Conservation (phyloP, 2,113 vertebrate species). For the Daboia siamensis region DNA sequence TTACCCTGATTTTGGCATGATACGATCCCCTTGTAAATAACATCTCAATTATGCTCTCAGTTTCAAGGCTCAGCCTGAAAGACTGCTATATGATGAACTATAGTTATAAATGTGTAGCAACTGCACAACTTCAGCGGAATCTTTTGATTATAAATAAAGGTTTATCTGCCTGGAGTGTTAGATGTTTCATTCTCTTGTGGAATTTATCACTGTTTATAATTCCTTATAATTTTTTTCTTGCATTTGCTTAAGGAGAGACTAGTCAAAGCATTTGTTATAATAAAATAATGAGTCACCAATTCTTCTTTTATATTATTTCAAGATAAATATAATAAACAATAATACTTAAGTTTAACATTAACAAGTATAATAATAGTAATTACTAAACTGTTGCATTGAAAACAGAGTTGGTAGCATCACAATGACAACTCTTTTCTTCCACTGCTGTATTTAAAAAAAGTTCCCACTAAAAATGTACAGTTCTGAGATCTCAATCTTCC, state of each 20-base stretch:
- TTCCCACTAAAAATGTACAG: not conserved
- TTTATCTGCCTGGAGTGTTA: not conserved
- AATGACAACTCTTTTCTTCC: not conserved
- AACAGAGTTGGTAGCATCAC: not conserved
- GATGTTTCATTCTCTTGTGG: not conserved
- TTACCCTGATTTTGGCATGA: not conserved
- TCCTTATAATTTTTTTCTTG: not conserved
- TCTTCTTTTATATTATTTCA: not conserved
- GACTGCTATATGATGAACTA: not conserved
- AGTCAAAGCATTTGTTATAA: not conserved
- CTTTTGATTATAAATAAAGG: not conserved
- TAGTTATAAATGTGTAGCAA: not conserved
- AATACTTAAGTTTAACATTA: not conserved
- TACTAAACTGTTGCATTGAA: not conserved
- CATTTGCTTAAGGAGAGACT: not conserved
- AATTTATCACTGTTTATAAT: not conserved
- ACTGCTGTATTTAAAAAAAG: not conserved
- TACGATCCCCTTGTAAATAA: not conserved
- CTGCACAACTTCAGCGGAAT: not conserved
- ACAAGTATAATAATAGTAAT: not conserved
- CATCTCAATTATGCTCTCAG: not conserved
- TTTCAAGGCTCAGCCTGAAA: not conserved
- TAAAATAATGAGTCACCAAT: not conserved
- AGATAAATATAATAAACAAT: not conserved
- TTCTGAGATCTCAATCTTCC: constrained; percentile 24